A percentile compares a stretch with the other conserved stretches of the same genome.
Evolutionary conservation across 2,888 invertebrate genomes (phyloP).

Genomic region (Coenonympha arcania): DNA sequence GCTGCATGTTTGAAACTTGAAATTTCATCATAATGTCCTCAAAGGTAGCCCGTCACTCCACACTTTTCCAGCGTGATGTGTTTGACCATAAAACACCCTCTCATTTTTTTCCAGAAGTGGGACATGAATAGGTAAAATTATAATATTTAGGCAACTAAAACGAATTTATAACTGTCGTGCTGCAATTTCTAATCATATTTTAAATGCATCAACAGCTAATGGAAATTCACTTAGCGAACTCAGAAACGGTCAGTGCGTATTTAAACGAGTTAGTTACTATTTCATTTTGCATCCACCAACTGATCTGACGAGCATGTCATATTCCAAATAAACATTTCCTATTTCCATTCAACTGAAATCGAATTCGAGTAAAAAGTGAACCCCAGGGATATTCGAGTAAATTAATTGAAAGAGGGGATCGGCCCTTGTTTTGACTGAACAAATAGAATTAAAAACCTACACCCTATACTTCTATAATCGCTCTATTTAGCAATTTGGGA

Average conservation of each 20-base stretch:
- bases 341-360: conserved; percentile 43
- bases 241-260: conserved; percentile 4
- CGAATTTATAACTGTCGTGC: too few species aligned
- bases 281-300: conserved; percentile 13
- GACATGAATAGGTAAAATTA: too few species aligned
- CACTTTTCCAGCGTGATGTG: too few species aligned
- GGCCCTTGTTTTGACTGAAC: conserved; percentile 62
- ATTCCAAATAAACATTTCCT: conserved; percentile 25
- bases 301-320: conserved; percentile 10
- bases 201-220: not conserved
- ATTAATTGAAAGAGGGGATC: conserved; percentile 60
- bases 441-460: conserved; percentile 64
- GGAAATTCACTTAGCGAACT: conserved; percentile 1
- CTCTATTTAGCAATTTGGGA: conserved; percentile 50
- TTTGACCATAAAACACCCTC: too few species aligned
- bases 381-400: conserved; percentile 42
- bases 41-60: too few species aligned
- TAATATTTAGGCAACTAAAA: too few species aligned
- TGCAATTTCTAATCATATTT: not conserved
- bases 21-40: too few species aligned
- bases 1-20: too few species aligned
- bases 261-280: conserved; percentile 14
- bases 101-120: too few species aligned
- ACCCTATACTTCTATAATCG: conserved; percentile 50
- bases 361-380: conserved; percentile 46